Conservation (phyloP, 53 echinoderm and acorn worm species). For the Temnopleurus reevesii region DNA sequence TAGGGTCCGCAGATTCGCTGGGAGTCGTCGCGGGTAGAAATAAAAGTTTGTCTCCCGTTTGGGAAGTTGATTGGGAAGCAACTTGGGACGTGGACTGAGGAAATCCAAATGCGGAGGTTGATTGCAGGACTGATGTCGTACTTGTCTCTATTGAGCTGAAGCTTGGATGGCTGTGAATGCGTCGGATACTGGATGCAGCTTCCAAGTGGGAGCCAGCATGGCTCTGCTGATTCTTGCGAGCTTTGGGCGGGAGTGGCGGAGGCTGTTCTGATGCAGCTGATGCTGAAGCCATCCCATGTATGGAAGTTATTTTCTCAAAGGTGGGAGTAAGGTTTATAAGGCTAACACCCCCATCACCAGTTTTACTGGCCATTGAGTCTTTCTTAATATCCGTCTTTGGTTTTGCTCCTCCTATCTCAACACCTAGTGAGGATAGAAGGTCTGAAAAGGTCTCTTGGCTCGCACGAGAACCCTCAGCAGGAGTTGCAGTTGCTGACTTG, state of each 20-base stretch:
- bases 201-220: not conserved
- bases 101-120: not conserved
- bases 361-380: not conserved
- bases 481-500: constrained; percentile 18
- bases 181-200: constrained; percentile 49
- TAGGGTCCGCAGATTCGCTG: constrained; percentile 22
- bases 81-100: not conserved
- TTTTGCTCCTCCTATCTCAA: constrained; percentile 41
- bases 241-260: constrained; percentile 45
- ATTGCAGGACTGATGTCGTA: not conserved
- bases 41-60: not conserved
- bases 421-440: constrained; percentile 34
- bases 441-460: constrained; percentile 23
- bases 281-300: not conserved
- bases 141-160: constrained; percentile 50
- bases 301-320: constrained; percentile 27
- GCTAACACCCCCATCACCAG: not conserved
- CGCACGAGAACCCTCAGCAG: not conserved
- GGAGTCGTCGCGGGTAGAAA: constrained; percentile 13
- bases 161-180: constrained; percentile 86
- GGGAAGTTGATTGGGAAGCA: not conserved
- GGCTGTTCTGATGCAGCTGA: constrained; percentile 1
- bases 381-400: not conserved
- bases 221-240: not conserved
- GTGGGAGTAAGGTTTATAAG: constrained; percentile 46